Evolutionary conservation across 2,113 vertebrate genomes (phyloP).

Genomic region (Myiozetetes cayanensis): DNA sequence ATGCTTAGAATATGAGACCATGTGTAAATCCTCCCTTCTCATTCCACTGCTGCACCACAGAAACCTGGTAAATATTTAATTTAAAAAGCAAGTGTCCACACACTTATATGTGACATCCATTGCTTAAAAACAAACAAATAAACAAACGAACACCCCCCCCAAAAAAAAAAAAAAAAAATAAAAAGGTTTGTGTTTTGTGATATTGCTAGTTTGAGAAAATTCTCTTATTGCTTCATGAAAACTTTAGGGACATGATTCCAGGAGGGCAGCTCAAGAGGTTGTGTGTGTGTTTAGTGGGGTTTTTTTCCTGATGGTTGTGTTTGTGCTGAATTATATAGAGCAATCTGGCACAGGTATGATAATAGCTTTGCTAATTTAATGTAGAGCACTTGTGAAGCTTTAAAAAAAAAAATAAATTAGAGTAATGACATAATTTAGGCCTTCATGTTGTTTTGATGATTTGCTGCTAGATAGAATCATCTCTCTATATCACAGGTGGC

Average conservation of each 20-base stretch:
- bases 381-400: neutral
- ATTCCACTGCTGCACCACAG: neutral
- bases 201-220: neutral
- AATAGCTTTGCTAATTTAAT: neutral
- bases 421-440: neutral
- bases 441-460: neutral
- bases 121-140: neutral
- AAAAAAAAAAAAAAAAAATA: too few relatives aligned
- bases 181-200: neutral
- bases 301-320: neutral
- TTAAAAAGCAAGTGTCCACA: neutral
- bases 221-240: neutral
- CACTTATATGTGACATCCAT: fast-evolving
- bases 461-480: neutral
- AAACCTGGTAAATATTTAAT: neutral
- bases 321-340: neutral
- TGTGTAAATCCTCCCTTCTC: neutral
- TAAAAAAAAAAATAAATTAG: neutral
- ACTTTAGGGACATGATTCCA: fast-evolving
- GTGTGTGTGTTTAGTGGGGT: neutral
- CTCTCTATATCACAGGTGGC: neutral
- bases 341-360: neutral
- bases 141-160: too few relatives aligned
- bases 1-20: neutral
- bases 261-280: neutral